A percentile compares a stretch with the other conserved stretches of the same genome.
phyloP scores from a whole-genome alignment of 2,113 vertebrate genomes.

The Urocitellus parryii region DNA sequence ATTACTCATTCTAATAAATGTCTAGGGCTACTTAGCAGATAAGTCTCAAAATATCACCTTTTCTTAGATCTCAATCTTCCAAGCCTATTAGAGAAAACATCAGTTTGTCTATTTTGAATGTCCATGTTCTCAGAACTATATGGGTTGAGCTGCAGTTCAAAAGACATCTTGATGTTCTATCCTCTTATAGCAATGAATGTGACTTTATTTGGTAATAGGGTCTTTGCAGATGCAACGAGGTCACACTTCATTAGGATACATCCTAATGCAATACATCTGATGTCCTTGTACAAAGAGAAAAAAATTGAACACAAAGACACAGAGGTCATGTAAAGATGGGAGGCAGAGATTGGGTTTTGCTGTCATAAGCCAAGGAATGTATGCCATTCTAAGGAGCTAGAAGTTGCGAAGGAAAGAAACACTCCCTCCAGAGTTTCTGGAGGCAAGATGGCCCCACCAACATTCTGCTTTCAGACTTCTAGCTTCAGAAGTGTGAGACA shows the following conservation, averaged over 20 bases:
- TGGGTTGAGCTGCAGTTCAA: background rate
- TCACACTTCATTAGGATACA: too few relatives aligned
- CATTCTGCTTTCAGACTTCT: background rate
- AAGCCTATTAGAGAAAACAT: background rate
- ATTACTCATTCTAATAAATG: background rate
- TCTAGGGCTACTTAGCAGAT: background rate
- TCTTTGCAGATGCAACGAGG: constrained; percentile 4
- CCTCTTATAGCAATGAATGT: background rate
- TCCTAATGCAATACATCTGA: background rate
- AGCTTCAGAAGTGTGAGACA: background rate
- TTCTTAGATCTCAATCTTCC: background rate
- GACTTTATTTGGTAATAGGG: constrained; percentile 50
- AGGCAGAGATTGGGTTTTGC: background rate
- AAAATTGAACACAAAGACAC: background rate
- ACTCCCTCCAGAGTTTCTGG: background rate
- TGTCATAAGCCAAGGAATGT: background rate
- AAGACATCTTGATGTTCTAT: background rate
- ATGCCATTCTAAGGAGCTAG: background rate
- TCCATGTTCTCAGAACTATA: background rate
- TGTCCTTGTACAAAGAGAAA: background rate
- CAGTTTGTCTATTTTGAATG: background rate
- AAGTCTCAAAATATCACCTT: background rate
- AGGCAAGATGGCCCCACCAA: background rate
- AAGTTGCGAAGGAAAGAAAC: background rate
- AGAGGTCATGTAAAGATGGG: background rate